Conservation (phyloP, 2,797 vertebrate species). For the Chaunax sp. region DNA sequence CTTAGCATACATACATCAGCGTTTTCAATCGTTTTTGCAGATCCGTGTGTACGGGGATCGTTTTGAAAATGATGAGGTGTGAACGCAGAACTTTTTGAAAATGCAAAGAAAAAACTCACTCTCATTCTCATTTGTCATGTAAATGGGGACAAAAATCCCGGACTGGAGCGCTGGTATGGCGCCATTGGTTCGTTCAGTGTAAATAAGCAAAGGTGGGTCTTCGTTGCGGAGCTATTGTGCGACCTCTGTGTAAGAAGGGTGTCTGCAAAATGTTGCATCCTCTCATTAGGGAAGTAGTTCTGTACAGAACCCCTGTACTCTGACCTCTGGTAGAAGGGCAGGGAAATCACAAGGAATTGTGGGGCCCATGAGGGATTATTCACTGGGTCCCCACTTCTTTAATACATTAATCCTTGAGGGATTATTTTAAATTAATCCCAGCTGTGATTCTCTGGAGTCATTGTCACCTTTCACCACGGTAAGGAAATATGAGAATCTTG, state of each 20-base stretch:
- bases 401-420: constrained; percentile 15
- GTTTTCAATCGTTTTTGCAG: too few relatives aligned
- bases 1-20: too few relatives aligned
- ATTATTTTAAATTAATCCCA: neutral
- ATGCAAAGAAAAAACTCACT: too few relatives aligned
- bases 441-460: constrained; percentile 1
- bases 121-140: too few relatives aligned
- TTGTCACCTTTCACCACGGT: neutral
- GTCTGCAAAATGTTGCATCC: constrained; percentile 34
- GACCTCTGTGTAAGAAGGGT: neutral
- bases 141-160: too few relatives aligned
- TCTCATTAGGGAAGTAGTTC: constrained; percentile 10
- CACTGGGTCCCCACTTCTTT: neutral
- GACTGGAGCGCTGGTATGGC: too few relatives aligned
- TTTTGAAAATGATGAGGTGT: too few relatives aligned
- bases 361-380: neutral
- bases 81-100: too few relatives aligned
- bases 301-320: constrained; percentile 13
- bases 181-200: too few relatives aligned
- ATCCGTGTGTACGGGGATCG: too few relatives aligned
- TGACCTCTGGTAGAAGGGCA: constrained; percentile 30
- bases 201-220: too few relatives aligned
- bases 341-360: constrained; percentile 1
- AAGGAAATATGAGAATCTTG: neutral
- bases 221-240: too few relatives aligned